Conservation (phyloP, 2,113 vertebrate species). For the Crocuta crocuta region DNA sequence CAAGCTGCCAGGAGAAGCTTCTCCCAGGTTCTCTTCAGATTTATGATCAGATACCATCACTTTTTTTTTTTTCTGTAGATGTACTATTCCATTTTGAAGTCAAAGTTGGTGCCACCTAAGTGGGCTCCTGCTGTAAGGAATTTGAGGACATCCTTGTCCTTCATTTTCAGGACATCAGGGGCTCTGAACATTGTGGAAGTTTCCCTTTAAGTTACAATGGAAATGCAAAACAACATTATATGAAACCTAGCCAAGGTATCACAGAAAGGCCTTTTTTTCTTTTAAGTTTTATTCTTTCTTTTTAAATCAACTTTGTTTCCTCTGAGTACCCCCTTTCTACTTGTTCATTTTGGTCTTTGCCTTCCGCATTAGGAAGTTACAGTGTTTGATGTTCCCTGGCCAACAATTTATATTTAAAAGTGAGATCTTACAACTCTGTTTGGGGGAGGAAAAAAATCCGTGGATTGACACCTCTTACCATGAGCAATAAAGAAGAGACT, state of each 20-base stretch:
- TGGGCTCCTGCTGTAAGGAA: neutral
- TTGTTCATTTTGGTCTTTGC: neutral
- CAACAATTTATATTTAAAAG: neutral
- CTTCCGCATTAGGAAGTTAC: neutral
- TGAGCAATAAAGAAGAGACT: neutral
- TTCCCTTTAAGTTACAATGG: neutral
- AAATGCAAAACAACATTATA: neutral
- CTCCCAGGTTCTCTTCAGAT: neutral
- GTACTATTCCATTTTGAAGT: neutral
- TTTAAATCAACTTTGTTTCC: neutral
- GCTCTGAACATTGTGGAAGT: neutral
- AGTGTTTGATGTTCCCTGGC: neutral
- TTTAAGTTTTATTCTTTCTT: neutral
- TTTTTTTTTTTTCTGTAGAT: neutral
- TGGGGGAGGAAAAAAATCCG: neutral
- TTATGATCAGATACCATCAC: neutral
- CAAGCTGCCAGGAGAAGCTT: neutral
- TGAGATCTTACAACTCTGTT: neutral
- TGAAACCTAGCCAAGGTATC: neutral
- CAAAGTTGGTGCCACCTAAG: neutral
- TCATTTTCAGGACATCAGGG: neutral
- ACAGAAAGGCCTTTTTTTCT: neutral
- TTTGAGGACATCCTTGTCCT: neutral
- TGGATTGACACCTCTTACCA: neutral
- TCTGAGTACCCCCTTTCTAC: neutral